Evolutionary conservation across 2,888 invertebrate species (phyloP).

Genomic region (Eupeodes latifasciatus): DNA sequence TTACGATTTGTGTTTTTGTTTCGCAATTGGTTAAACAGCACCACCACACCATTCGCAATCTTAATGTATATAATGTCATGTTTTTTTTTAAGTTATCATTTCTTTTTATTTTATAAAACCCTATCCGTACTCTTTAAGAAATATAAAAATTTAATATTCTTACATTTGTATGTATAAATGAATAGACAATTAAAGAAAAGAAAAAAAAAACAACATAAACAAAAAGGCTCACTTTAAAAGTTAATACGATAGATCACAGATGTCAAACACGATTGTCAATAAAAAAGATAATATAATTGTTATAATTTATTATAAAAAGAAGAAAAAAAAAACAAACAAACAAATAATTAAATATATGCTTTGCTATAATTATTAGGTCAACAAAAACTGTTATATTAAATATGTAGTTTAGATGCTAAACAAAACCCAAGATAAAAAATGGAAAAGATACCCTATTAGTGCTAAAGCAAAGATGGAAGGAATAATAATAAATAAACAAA

Average conservation of each 20-base stretch:
- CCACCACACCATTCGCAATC: neutral
- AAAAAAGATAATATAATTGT: slow-evolving; percentile 28
- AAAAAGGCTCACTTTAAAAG: slow-evolving; percentile 41
- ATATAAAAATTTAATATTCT: slow-evolving; percentile 39
- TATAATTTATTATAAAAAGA: slow-evolving; percentile 25
- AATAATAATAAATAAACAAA: slow-evolving; percentile 26
- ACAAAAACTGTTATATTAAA: slow-evolving; percentile 59
- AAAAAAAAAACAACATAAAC: slow-evolving; percentile 29
- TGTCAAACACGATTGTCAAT: slow-evolving; percentile 58
- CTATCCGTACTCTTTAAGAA: slow-evolving; percentile 31
- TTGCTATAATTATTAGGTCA: slow-evolving; percentile 62
- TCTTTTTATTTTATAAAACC: slow-evolving; percentile 15
- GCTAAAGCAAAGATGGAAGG: slow-evolving; percentile 64
- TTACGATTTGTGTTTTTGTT: no score
- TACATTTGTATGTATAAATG: neutral
- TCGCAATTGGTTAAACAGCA: no score
- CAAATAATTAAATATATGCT: slow-evolving; percentile 37
- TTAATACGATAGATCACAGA: slow-evolving; percentile 53
- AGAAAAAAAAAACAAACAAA: slow-evolving; percentile 26
- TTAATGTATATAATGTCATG: neutral
- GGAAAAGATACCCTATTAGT: slow-evolving; percentile 50
- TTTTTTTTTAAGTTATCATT: neutral
- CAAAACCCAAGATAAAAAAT: slow-evolving; percentile 28
- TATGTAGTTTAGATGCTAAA: slow-evolving; percentile 61
- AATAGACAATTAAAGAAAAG: slow-evolving; percentile 22